A percentile compares a stretch with the other conserved stretches of the same genome.
phyloP scores from a whole-genome alignment of 2,888 invertebrate genomes.

The Carterocephalus palaemon region DNA sequence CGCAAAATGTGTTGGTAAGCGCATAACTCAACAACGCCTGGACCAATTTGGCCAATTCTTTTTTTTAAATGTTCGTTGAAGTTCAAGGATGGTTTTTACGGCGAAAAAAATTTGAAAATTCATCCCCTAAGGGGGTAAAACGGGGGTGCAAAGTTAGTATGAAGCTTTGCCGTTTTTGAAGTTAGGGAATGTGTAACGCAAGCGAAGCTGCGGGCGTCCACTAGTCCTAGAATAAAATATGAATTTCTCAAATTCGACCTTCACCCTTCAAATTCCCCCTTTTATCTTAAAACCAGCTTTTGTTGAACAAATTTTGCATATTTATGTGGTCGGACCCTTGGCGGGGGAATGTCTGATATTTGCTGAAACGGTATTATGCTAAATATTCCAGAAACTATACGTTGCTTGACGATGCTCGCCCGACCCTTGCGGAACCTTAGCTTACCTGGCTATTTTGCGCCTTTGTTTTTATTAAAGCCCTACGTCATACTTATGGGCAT shows the following conservation, averaged over 20 bases:
- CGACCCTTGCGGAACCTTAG: slow-evolving; percentile 9
- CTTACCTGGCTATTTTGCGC: slow-evolving; percentile 4
- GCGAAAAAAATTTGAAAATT: no score
- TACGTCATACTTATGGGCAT: background rate
- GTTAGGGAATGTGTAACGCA: no score
- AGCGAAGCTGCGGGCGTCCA: no score
- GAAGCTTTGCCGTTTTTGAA: no score
- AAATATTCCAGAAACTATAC: slow-evolving; percentile 23
- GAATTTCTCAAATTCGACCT: slow-evolving; percentile 1
- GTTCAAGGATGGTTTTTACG: no score
- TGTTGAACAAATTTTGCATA: slow-evolving; percentile 16
- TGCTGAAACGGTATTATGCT: slow-evolving; percentile 20
- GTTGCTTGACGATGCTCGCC: slow-evolving; percentile 10
- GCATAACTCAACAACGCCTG: no score
- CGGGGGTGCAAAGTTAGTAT: no score
- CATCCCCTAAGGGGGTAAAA: no score
- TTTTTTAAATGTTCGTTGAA: no score
- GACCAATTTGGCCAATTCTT: no score
- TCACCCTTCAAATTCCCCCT: slow-evolving; percentile 5
- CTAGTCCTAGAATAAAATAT: slow-evolving; percentile 1
- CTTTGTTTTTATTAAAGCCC: slow-evolving; percentile 15
- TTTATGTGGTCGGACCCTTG: slow-evolving; percentile 15
- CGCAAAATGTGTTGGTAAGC: no score
- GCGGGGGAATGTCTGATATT: slow-evolving; percentile 19
- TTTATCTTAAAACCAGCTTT: slow-evolving; percentile 12